Evolutionary conservation across 2,113 vertebrate genomes (phyloP), one percentile per base, ranked within the genome.

Genomic region (Clupea harengus): DNA sequence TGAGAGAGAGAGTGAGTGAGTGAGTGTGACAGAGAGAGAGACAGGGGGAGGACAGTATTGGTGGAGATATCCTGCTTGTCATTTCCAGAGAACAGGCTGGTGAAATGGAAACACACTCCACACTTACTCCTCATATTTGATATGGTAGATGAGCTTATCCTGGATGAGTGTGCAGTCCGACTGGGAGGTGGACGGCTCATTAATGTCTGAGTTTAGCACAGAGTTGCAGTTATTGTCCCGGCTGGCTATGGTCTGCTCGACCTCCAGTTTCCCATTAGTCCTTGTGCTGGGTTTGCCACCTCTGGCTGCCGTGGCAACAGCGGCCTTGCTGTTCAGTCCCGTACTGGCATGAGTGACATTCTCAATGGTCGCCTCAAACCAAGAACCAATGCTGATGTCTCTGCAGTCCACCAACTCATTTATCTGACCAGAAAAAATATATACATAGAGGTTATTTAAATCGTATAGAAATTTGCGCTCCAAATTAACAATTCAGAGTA

Each of bases 81-180:
- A 84, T 47, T 11, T 72, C 75, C 39, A 32, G 64, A 84, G 28
- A 46, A 52, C 11, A 6, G 20, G 52, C 13, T 1, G 32, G 28
- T 32, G 28, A 39, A 39, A 78, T 78, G 18, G 54, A 60, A 60
- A 81, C 18, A 64, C 46, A 52, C 39, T 87, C 85, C 18, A 84
- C 93, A 99, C 98, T 99, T 98, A 99, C 98, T 99, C 98, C 89
- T 99, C 98, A 1, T 99, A 99, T 96, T 98, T 97, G 95, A 99
- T 99, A 96, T 96, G 97, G 95, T 99, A 99, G 93, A 96, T 91
- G 92, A 96, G 92, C 87, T 97, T 96, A 92, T 98, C 96, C 91
- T 92, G 92, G 91, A 87, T 91, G 92, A 96, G 93, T 92, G 95
- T 90, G 91, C 90, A 96, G 93, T 97, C 96, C 85, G 95, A 97